Conservation (phyloP, 1,140 invertebrate species). For the Cydia splendana region DNA sequence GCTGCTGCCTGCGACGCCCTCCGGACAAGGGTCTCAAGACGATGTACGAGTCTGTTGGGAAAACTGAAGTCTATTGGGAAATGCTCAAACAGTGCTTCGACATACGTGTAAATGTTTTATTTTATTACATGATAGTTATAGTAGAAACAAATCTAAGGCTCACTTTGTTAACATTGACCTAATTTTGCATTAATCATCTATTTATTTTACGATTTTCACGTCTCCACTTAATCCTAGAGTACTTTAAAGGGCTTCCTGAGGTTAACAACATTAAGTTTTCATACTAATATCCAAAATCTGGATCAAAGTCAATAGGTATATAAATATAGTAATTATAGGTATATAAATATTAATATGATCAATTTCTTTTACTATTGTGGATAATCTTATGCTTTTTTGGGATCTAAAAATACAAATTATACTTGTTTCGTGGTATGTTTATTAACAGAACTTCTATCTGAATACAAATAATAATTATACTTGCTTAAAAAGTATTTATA, state of each 20-base stretch:
- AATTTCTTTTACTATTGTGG: too few relatives aligned
- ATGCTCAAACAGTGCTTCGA: slow-evolving; percentile 17
- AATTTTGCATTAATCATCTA: background rate
- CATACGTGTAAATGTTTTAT: slow-evolving; percentile 3
- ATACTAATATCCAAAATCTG: background rate
- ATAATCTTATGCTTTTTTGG: too few relatives aligned
- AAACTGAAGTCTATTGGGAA: slow-evolving; percentile 13
- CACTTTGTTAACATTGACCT: background rate
- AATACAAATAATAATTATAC: too few relatives aligned
- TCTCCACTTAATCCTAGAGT: background rate
- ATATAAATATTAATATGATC: too few relatives aligned
- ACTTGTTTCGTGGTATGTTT: too few relatives aligned
- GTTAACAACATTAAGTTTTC: background rate
- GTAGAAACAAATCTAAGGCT: background rate
- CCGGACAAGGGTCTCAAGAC: slow-evolving; percentile 8
- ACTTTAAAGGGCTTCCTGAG: background rate
- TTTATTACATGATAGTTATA: background rate
- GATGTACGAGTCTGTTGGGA: slow-evolving; percentile 5
- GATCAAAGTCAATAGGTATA: background rate
- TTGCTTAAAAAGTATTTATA: too few relatives aligned
- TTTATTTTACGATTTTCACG: background rate
- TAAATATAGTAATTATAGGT: background rate
- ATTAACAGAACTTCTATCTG: too few relatives aligned
- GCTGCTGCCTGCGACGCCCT: slow-evolving; percentile 10
- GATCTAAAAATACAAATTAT: too few relatives aligned